A percentile compares a stretch with the other conserved stretches of the same genome.
phyloP scores from a whole-genome alignment of 1,140 invertebrate genomes.

The Melanaphis sacchari region DNA sequence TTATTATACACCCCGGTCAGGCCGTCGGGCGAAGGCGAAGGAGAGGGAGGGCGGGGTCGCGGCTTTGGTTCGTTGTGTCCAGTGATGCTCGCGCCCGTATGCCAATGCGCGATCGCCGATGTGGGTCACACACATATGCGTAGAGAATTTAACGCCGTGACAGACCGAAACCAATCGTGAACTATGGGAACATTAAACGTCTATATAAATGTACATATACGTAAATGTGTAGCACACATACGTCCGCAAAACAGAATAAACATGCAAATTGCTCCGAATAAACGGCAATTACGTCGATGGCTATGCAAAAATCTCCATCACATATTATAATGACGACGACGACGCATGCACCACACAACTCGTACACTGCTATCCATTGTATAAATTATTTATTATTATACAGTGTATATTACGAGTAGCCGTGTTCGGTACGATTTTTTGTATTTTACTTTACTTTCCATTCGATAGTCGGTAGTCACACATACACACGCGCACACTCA shows the following conservation, averaged over 20 bases:
- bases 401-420: neutral
- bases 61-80: neutral
- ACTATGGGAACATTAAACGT: conserved; percentile 41
- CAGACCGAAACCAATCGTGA: conserved; percentile 41
- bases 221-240: neutral
- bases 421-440: neutral
- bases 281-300: conserved; percentile 21
- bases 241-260: neutral
- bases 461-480: neutral
- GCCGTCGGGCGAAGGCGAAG: neutral
- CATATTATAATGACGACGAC: neutral
- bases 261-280: conserved; percentile 54
- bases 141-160: conserved; percentile 17
- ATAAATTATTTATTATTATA: neutral
- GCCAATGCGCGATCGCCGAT: neutral
- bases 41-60: neutral
- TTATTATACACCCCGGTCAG: neutral
- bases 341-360: neutral
- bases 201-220: neutral
- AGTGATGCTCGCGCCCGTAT: neutral
- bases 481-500: neutral
- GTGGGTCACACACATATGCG: conserved; percentile 19
- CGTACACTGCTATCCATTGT: neutral
- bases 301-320: neutral
- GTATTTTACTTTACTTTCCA: neutral